Base-by-base conservation (phyloP, 2,888 invertebrate species). In the Lasioglossum calceatum region DNA sequence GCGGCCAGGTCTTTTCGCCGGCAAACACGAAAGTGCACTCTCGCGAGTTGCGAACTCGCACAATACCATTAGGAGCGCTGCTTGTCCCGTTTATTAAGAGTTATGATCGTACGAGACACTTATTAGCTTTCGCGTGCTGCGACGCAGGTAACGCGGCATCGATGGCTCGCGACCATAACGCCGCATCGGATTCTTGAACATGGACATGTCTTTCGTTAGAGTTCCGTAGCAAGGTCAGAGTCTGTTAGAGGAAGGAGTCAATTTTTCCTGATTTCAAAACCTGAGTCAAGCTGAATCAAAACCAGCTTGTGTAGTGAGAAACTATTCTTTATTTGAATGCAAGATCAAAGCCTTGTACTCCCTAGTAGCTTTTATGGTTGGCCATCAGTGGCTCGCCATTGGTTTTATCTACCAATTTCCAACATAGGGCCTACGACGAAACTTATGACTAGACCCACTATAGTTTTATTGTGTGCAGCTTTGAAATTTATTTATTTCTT, bases 21-120 rank as follows among this genome's bases (percentile, higher is more conserved):
- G 81, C 47, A 36, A 86, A 91, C 91, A 91, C 86, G 91, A 87
- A 91, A 91, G 87, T 91, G 91, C 91, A 91, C 91, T 91, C 85
- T 82, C 89, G 50, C 82, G 84, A 90, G 87, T 89, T 86, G 81
- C 64, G 70, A 87, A 87, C 85, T 86, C 78, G 79, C 87, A 86
- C 86, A 84, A 84, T 86, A 73, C 84, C 89, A 90, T 90, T 90
- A 90, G 85, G 74, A 75, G 81, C 74, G 79, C 75, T 82, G 87
- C 87, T 87, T 89, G 90, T 81, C 70, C 44, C 84, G 86, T 87
- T 90, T 90, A 90, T 90, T 90, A 90, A 90, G 90, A 90, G 87
- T 90, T 90, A 90, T 90, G 90, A 87, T 81, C 84, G 84, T 79
- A 81, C 73, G 85, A 84, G 85, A 90, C 85, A 81, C 90, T 89